Evolutionary conservation across 2,888 invertebrate genomes (phyloP), one percentile per base, ranked within the genome.

Genomic region (Operophtera brumata): DNA sequence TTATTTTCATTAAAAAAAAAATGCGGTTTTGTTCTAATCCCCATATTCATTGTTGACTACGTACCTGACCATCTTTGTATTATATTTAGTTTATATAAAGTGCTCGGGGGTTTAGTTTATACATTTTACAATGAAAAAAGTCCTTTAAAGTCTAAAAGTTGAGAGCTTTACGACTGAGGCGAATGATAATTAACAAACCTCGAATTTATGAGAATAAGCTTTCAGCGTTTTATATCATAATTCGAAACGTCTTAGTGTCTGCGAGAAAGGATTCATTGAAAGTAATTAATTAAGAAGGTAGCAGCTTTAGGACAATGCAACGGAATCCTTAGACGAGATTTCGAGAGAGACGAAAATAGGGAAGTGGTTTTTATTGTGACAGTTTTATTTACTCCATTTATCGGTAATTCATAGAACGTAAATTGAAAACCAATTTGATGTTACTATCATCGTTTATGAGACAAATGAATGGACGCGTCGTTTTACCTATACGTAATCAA

Each of bases 201-300:
- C 74, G 57, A 73, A 84, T 86, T 87, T 80, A 80, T 75, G 75
- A 78, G 77, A 83, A 86, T 85, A 80, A 84, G 82, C 86, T 85
- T 85, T 80, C 80, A 82, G 70, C 82, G 73, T 83, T 85, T 84
- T 82, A 84, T 73, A 49, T 43, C 42, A 43, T 37, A 48, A 48
- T 69, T 67, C 69, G 64, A 56, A 62, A 64, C 63, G 61, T 61
- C 62, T 67, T 49, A 34, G n/a, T 49, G 49, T 49, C 36, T 49
- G 30, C 13, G 28, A 36, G 11, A 49, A n/a, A 49, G 62, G 55
- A 57, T 62, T 55, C 54, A 64, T 67, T 58, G 66, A 64, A 64
- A 64, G 75, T 37, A 77, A 83, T 84, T 84, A 83, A 84, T 85
- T 83, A 81, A 75, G 77, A 77, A 78, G n/a, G n/a, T n/a, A n/a